Evolutionary conservation across 2,113 vertebrate species (phyloP), one percentile per base, ranked within the genome.

Genomic region (Myxocyprinus asiaticus): DNA sequence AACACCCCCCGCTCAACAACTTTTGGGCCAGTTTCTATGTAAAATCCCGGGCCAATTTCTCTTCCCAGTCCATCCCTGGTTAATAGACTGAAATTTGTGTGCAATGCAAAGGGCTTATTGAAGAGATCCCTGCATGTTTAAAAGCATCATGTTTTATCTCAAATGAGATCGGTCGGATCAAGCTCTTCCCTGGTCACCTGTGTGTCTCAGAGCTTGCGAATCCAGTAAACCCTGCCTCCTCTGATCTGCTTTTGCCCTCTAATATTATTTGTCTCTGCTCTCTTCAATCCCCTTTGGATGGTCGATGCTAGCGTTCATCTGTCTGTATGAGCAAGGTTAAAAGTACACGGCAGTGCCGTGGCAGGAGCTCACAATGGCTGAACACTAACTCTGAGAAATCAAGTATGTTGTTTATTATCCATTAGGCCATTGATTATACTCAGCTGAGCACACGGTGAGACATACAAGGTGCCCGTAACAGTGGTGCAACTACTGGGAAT

Each of bases 301-400:
- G 67, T 69, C 56, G 67, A 74, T 75, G 67, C 48, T 43, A 63
- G 77, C 43, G 51, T 74, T 62, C 44, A 73, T 82, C 76, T 79
- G 64, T 82, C 77, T 77, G 56, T 5, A 59, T 45, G 62, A 63
- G 67, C 73, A 85, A 85, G 83, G 83, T 85, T 72, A 82, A 82
- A 82, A 85, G 81, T 72, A 80, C 65, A 82, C 17, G 22, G 59
- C 51, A 3, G 6, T 56, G 71, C 55, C 44, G 15, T 56, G 73
- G 73, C 56, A 61, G 22, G 22, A 33, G 3, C 22, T 33, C 22
- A 33, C 22, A 33, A 33, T 2, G 58, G 17, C 64, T 11, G 53
- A 66, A 6, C 42, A 14, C 7, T 14, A 48, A 73, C 67, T 53
- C 33, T 14, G 33, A 64, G n/a, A 58, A 75, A 81, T 70, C 79